Evolutionary conservation across 2,113 vertebrate genomes (phyloP).

Genomic region (Pithys albifrons): DNA sequence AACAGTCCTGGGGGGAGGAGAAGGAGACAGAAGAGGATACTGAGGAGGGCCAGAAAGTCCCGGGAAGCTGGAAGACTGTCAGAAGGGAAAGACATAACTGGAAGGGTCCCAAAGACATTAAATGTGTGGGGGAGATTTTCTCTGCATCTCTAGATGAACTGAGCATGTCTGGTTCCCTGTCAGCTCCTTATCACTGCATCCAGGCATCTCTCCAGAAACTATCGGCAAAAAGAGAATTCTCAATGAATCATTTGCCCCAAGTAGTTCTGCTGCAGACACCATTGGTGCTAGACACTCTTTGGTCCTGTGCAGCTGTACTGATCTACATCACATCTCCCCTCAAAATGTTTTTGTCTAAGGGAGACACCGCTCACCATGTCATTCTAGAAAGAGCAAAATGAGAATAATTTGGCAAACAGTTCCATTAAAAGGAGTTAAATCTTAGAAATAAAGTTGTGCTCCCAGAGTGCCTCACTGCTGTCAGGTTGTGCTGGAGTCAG

Average conservation of each 20-base stretch:
- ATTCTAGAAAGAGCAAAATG: not conserved
- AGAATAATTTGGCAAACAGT: not conserved
- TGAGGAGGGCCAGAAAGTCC: not conserved
- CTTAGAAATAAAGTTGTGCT: not conserved
- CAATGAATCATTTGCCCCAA: not conserved
- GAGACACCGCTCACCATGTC: not conserved
- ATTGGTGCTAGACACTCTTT: not conserved
- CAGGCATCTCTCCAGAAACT: not conserved
- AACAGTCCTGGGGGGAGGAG: not conserved
- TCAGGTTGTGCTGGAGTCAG: not conserved
- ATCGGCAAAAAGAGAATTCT: not conserved
- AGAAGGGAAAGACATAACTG: slow-evolving; percentile 7
- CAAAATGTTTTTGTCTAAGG: not conserved
- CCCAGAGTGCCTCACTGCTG: not conserved
- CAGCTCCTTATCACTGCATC: not conserved
- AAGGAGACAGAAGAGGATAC: not conserved
- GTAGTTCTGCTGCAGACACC: not conserved
- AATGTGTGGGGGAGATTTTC: not conserved
- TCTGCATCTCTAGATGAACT: not conserved
- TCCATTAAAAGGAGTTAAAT: not conserved
- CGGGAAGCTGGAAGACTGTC: not conserved
- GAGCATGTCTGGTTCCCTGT: not conserved
- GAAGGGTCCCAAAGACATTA: not conserved
- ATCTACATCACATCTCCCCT: not conserved
- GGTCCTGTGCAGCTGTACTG: not conserved